Base-by-base conservation (phyloP, 92 coral and sea anemone genomes). In the Heliopora coerulea region DNA sequence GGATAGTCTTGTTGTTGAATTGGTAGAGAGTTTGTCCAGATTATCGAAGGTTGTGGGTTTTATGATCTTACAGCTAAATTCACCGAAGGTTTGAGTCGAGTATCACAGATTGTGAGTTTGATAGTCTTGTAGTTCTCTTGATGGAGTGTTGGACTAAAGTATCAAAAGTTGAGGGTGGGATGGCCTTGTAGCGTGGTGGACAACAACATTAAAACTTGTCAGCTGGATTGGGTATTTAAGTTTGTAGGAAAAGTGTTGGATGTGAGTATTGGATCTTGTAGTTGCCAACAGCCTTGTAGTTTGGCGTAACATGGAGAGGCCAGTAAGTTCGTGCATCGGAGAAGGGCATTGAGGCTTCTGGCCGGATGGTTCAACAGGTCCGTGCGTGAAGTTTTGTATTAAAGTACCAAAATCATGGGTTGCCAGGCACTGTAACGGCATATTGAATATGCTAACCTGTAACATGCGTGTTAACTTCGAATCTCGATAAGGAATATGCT, bases 401-500 rank as follows among this genome's bases (percentile, higher is more conserved):
- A 46, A n/a, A 46, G 52, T 46, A 46, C 15, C 52, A 46, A 46
- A 46, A 12, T 4, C 42, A 37, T 4, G 5, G 42, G 42, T 4
- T 37, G n/a, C n/a, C n/a, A n/a, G n/a, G n/a, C 11, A 37, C 11
- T 37, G 42, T 37, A 11, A 37, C 42, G 11, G 6, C 11, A 37
- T 37, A 4, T 4, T 37, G 42, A 9, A 33, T 8, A 18, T 31
- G 7, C 25, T 34, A 46, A 93, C 98, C 91, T 93, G 98, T 49
- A 93, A 84, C 68, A 93, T 82, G n/a, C 98, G 85, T n/a, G 98
- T 93, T 10, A 93, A 80, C 75, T 93, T 93, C 26, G 98, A 93
- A 73, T 93, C 98, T 66, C 98, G 89, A 41, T 93, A 93, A 4
- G 98, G 98, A 63, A 93, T 93, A 68, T 93, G 98, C 48, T 84